Evolutionary conservation across 2,888 invertebrate species (phyloP), one percentile per base, ranked within the genome.

Genomic region (Pelosia muscerda): DNA sequence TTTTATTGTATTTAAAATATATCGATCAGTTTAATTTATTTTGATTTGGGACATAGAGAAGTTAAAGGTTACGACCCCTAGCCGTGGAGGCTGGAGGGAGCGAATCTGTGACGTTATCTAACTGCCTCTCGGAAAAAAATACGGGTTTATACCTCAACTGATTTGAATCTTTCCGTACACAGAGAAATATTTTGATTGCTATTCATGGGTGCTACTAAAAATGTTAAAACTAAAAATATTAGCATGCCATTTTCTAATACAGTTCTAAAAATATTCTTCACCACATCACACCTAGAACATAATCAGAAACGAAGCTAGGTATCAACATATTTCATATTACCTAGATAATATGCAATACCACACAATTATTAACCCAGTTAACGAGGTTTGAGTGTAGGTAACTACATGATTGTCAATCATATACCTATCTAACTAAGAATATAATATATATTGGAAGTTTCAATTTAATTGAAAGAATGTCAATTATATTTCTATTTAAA

Each of bases 31-130:
- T 84, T 84, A 84, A 86, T 88, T 89, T 89, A 87, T 88, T 90
- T 86, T 87, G 84, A 85, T 76, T 84, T 82, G 84, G 82, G 84
- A 83, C 82, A 76, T 77, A 74, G 78, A 81, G 82, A 80, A 81
- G 85, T 79, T 85, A 92, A 93, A 92, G 92, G 92, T 92, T 90
- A 87, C 81, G 91, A 92, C 90, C 92, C 87, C 88, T 73, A 72
- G 74, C 77, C 74, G 81, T 77, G 81, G 81, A 82, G 83, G 82
- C 77, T 84, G 85, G 82, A 75, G 84, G 83, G 83, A 79, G 84
- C 79, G 73, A 72, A 71, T 70, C 76, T 75, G 79, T 82, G 85
- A 82, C 84, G 90, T 91, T 92, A 92, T 85, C 91, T 92, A 91
- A 92, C 88, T 84, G 82, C 81, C 84, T 79, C 72, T 81, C 73